Base-by-base conservation (phyloP, 2,797 vertebrate species). In the Novumbra hubbsi region DNA sequence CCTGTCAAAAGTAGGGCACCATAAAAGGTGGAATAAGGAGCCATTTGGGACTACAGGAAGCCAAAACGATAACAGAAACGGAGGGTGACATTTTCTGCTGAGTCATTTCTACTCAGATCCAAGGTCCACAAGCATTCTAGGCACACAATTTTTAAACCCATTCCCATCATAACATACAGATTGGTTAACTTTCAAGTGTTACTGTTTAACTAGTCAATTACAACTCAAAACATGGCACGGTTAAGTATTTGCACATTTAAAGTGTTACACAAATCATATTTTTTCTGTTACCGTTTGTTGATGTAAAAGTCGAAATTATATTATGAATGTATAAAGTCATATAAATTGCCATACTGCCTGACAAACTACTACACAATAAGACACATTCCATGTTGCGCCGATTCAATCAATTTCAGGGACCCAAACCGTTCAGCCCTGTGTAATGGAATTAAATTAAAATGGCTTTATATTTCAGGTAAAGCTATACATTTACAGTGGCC, bases 101-200 rank as follows among this genome's bases (percentile, higher is more conserved):
- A 87, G 79, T 88, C 84, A 88, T 69, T 76, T 87, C 87, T 85
- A 72, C 38, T 76, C 32, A 70, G 76, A 80, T 75, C 38, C 67
- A 84, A 77, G 81, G 78, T 83, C 70, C 79, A 73, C 64, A 67
- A 41, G 28, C 16, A 30, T 64, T 17, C 27, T 27, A 32, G 28
- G 28, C 27, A 17, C 5, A 28, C 24, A 28, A 30, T 70, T 70
- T 52, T 52, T 32, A 50, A 70, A 50, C 9, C 8, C 49, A 52
- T 55, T 70, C 48, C 9, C 48, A 8, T 27, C 16, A 50, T 11
- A 17, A 17, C 27, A 32, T 6, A 27, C 24, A 48, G 21, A 49
- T 69, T 69, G 45, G 68, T 69, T 48, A 48, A 69, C 41, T 12
- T 49, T 30, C 28, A 52, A 28, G 49, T 30, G 16, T 49, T 14